Percentiles rank a stretch among this genome's conserved stretches.
These are phyloP conservation scores for Apostichopus californicus DNA, from an alignment of 35 echinoderm and acorn worm genomes.

Conservation along the genomic window DNA sequence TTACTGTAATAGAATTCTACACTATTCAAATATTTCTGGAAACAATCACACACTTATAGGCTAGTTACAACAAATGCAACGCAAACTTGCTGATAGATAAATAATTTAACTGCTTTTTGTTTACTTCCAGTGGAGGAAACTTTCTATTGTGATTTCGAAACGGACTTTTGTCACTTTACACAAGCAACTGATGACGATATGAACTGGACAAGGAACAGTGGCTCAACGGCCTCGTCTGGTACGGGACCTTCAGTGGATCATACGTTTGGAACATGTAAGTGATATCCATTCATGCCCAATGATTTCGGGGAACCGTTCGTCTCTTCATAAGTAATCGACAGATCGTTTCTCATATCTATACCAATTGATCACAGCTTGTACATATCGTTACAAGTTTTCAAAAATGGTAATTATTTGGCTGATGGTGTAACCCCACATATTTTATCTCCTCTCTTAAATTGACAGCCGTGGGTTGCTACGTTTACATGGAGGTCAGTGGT, in stretches of 20 bases:
- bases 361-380: not conserved
- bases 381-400: not conserved
- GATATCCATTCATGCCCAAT: not conserved
- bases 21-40: too few species aligned
- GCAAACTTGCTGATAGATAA: too few species aligned
- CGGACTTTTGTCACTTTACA: conserved; percentile 56
- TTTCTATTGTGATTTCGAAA: conserved; percentile 70
- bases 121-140: not conserved
- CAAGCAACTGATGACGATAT: conserved; percentile 69
- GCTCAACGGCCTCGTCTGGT: conserved; percentile 57
- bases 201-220: conserved; percentile 62
- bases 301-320: not conserved
- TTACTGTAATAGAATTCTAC: too few species aligned
- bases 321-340: not conserved
- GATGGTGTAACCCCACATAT: not conserved
- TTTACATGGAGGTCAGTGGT: conserved; percentile 68
- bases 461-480: conserved; percentile 66
- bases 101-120: too few species aligned
- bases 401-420: not conserved
- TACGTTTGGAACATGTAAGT: not conserved
- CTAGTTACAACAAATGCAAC: too few species aligned
- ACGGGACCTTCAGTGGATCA: conserved; percentile 57
- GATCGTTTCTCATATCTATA: not conserved
- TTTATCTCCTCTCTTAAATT: not conserved
- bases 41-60: too few species aligned